Conservation (phyloP, 1,140 invertebrate genomes). For the Zelostemma sp. region DNA sequence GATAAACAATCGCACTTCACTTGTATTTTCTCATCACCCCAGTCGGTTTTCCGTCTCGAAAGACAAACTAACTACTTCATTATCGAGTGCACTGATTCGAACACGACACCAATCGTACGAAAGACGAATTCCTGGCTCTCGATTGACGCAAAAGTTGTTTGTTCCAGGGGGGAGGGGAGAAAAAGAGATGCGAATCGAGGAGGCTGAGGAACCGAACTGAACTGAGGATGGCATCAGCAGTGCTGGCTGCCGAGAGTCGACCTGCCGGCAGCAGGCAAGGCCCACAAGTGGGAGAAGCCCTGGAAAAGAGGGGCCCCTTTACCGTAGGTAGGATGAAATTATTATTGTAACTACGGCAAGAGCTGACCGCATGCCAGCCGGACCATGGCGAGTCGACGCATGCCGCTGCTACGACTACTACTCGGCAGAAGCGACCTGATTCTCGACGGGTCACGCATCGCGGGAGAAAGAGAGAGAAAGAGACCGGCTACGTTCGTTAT, state of each 20-base stretch:
- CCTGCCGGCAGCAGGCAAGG: slow-evolving; percentile 16
- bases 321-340: slow-evolving; percentile 34
- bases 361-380: slow-evolving; percentile 42
- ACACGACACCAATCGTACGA: background rate
- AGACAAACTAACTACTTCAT: background rate
- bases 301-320: slow-evolving; percentile 45
- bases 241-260: slow-evolving; percentile 24
- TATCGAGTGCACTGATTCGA: background rate
- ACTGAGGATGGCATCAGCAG: slow-evolving; percentile 41
- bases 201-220: slow-evolving; percentile 36
- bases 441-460: slow-evolving; percentile 31
- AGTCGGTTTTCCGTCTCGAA: background rate
- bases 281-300: slow-evolving; percentile 40
- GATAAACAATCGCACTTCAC: background rate
- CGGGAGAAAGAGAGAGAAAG: slow-evolving; percentile 6
- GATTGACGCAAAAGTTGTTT: background rate
- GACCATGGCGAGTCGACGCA: slow-evolving; percentile 36
- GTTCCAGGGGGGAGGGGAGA: background rate
- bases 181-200: slow-evolving; percentile 23
- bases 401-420: too few species aligned
- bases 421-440: slow-evolving; percentile 29
- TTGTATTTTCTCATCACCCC: background rate
- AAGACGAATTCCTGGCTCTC: background rate
- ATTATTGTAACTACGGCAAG: slow-evolving; percentile 45
- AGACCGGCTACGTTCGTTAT: slow-evolving; percentile 8